A percentile compares a stretch with the other conserved stretches of the same genome.
Conservation (phyloP, 2,113 vertebrate genomes). For the Oreochromis niloticus region DNA sequence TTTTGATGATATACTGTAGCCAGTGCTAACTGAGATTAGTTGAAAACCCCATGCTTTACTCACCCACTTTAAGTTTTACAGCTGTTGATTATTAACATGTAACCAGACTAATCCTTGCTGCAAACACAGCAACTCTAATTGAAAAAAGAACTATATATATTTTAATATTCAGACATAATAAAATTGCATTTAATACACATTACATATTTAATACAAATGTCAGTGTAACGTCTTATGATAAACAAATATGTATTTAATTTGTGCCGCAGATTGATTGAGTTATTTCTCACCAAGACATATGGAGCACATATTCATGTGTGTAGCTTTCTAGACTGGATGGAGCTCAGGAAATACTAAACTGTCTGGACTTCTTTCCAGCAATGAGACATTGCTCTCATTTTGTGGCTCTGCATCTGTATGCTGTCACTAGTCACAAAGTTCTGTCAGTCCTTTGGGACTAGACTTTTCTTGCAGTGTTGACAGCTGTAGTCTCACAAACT, state of each 20-base stretch:
- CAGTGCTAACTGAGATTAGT: not conserved
- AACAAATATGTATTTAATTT: not conserved
- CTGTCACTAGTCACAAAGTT: not conserved
- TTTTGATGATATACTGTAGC: not conserved
- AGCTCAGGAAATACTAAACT: not conserved
- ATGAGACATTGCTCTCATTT: not conserved
- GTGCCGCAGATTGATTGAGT: not conserved
- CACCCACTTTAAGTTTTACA: not conserved
- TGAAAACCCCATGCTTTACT: not conserved
- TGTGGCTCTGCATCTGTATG: not conserved
- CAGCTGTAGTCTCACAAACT: not conserved
- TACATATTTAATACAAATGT: not conserved
- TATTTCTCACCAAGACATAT: not conserved
- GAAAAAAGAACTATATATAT: not conserved
- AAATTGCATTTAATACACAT: not conserved
- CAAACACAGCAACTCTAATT: not conserved
- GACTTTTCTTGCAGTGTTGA: not conserved
- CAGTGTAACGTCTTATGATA: not conserved
- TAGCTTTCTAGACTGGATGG: not conserved
- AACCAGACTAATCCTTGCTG: not conserved
- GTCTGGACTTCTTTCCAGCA: not conserved
- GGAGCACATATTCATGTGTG: not conserved
- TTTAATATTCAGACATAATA: not conserved
- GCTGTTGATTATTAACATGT: not conserved
- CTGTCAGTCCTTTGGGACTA: slow-evolving; percentile 1